Evolutionary conservation across 2,888 invertebrate species (phyloP), one percentile per base, ranked within the genome.

Genomic region (Hemaris fuciformis): DNA sequence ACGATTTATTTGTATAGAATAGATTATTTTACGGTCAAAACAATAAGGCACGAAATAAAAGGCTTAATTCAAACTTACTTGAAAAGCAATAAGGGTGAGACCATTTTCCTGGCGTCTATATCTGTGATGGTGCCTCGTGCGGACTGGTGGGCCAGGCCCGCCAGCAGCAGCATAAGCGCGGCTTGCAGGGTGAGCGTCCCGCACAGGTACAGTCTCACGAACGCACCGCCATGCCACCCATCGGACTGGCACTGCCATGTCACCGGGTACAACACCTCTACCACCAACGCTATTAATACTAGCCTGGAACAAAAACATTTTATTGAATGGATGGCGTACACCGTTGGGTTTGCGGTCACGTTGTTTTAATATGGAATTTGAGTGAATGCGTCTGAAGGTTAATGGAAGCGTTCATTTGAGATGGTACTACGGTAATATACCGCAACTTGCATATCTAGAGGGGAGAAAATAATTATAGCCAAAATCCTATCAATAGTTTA

Each of bases 111-210:
- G 5, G 95, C 94, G 61, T 94, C 93, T 25, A 95, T 94, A 71
- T 97, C 96, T 65, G 96, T 95, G 72, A 98, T 97, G 65, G 96
- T 95, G 27, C 98, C 98, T 73, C 95, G 93, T 10, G 95, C 95
- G 69, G 96, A 96, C 72, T 95, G 94, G 80, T 94, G 95, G 38
- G 96, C 95, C 69, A 96, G 90, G 25, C 94, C 93, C 46, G 95
- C 93, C 65, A 96, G 87, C 38, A 96, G 89, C 69, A 96, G 80
- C 79, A 95, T 94, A 61, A 95, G 93, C 43, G 93, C 81, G 13
- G 93, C 93, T 63, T 96, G 94, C 67, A 96, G 91, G 7, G 93
- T 90, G 77, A 96, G 85, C 74, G 95, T 95, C 31, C 96, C 97
- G 72, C 95, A 93, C 61, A 97, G 93, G 84, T 96, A 97, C 41